Evolutionary conservation across 2,113 vertebrate genomes (phyloP).

Genomic region (Craseonycteris thonglongyai): DNA sequence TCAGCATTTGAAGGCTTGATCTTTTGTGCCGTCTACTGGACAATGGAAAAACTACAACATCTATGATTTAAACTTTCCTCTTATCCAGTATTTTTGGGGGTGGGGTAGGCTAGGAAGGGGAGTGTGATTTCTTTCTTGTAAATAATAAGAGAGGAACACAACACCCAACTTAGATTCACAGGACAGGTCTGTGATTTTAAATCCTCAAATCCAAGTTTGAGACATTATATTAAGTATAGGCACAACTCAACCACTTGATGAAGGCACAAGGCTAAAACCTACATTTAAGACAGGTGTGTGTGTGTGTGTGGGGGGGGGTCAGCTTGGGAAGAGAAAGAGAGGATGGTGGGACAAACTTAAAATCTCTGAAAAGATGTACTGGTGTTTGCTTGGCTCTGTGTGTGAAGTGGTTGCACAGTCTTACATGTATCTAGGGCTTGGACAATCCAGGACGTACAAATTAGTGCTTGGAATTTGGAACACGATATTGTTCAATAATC

Average conservation of each 20-base stretch:
- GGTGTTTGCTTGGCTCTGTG: background rate
- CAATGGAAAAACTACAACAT: conserved; percentile 76
- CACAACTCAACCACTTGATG: background rate
- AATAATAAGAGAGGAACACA: background rate
- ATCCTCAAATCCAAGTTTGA: background rate
- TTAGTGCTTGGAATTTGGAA: background rate
- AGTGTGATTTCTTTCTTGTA: background rate
- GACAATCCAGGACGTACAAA: background rate
- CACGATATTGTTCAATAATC: background rate
- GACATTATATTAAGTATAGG: background rate
- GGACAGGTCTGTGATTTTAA: background rate
- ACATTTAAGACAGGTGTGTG: background rate
- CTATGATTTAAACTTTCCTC: conserved; percentile 36
- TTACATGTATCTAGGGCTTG: background rate
- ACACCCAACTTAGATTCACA: background rate
- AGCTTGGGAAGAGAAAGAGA: background rate
- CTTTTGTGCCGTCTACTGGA: conserved; percentile 95
- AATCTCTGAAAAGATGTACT: background rate
- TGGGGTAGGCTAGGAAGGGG: background rate
- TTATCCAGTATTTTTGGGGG: background rate
- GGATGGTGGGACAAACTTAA: background rate
- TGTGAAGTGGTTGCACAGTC: background rate
- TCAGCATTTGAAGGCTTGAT: conserved; percentile 82
- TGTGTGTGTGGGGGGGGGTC: background rate
- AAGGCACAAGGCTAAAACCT: background rate